Evolutionary conservation across 1,140 invertebrate species (phyloP).

Genomic region (Tetraneura akinire): DNA sequence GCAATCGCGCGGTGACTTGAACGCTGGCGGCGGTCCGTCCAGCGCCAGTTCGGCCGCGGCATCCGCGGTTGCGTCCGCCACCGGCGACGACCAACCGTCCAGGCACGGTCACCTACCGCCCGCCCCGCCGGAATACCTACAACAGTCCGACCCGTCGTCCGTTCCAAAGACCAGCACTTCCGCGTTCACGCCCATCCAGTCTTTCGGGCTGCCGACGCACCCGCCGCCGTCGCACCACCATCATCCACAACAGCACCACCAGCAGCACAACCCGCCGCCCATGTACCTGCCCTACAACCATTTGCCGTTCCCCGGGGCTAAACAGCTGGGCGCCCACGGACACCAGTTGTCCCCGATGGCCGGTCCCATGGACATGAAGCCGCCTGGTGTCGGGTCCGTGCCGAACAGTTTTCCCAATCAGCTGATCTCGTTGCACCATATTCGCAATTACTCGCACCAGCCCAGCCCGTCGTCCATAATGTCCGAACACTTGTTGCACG

Average conservation of each 20-base stretch:
- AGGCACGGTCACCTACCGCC: slow-evolving; percentile 59
- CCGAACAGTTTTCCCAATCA: slow-evolving; percentile 88
- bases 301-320: slow-evolving; percentile 61
- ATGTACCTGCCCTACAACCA: slow-evolving; percentile 90
- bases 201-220: slow-evolving; percentile 71
- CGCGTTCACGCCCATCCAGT: slow-evolving; percentile 87
- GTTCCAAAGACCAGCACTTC: slow-evolving; percentile 69
- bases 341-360: slow-evolving; percentile 59
- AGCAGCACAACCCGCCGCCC: slow-evolving; percentile 66
- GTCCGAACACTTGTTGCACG: slow-evolving; percentile 56
- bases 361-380: slow-evolving; percentile 59
- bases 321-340: slow-evolving; percentile 49
- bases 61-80: slow-evolving; percentile 45
- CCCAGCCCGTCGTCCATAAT: slow-evolving; percentile 61
- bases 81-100: slow-evolving; percentile 56
- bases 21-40: slow-evolving; percentile 53
- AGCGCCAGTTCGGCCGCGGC: slow-evolving; percentile 45
- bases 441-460: slow-evolving; percentile 93
- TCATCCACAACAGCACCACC: slow-evolving; percentile 63
- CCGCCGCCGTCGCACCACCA: slow-evolving; percentile 60
- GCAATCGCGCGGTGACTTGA: slow-evolving; percentile 54
- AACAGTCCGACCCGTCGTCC: slow-evolving; percentile 54
- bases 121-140: slow-evolving; percentile 60
- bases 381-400: slow-evolving; percentile 61
- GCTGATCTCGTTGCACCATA: slow-evolving; percentile 93